Base-by-base conservation (phyloP, 2,113 vertebrate species). In the Xiphophorus couchianus region DNA sequence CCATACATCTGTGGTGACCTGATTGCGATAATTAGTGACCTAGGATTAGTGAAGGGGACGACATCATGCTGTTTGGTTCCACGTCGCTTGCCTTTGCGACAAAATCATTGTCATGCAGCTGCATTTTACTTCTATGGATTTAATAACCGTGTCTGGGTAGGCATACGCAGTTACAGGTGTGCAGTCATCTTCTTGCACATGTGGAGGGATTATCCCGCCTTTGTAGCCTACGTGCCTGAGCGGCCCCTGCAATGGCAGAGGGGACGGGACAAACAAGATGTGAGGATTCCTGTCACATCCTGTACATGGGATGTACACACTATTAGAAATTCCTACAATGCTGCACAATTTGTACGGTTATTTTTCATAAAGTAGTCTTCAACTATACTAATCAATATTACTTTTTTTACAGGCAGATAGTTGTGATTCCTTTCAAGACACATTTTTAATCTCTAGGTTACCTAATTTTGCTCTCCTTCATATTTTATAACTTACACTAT, bases 191-290 rank as follows among this genome's bases (percentile, higher is more conserved):
- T 27, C 27, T 58, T 1, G 29, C 25, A 67, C 10, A 25, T 44
- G 27, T 84, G 78, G 77, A 64, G 83, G 87, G 90, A 93, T 94
- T 93, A 94, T 80, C 73, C 62, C 2, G 1, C 63, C 74, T 76
- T 17, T 54, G 66, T 42, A 12, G 67, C 42, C 31, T 75, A 72
- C 9, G n/a, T 60, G 37, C 27, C 69, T 1, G 69, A 76, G 54
- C 67, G 72, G 81, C 80, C 63, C 51, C 37, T n/a, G 69, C 42
- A 44, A 44, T 66, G 61, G 48, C 0, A 51, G 35, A 39, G 67
- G 8, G n/a, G 8, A n/a, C 29, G 39, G 62, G 73, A 19, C 66
- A 66, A 73, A 66, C 4, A 1, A 48, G 68, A 54, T 3, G 27
- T n/a, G 48, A 42, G 33, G 77, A 71, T 71, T 71, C 77, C 19